Evolutionary conservation across 2,888 invertebrate species (phyloP).

Genomic region (Tiphia femorata): DNA sequence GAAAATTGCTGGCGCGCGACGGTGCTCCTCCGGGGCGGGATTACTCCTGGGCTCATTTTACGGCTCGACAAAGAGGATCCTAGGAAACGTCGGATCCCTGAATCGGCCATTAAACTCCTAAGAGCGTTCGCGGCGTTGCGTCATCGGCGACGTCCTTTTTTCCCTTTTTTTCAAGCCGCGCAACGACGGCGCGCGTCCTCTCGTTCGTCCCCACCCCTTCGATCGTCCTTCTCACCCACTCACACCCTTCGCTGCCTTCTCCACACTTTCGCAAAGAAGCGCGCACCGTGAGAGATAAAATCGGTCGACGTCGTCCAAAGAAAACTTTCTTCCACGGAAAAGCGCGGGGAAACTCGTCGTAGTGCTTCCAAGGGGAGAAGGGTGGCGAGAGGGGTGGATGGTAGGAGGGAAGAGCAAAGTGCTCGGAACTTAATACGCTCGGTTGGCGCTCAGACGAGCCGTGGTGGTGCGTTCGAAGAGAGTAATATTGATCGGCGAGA

Average conservation of each 20-base stretch:
- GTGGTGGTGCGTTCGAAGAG: constrained; percentile 60
- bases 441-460: constrained; percentile 50
- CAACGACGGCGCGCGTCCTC: background rate
- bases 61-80: background rate
- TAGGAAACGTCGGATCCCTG: background rate
- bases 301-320: constrained; percentile 24
- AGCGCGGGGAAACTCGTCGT: background rate
- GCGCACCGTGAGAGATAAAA: constrained; percentile 25
- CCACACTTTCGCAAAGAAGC: background rate
- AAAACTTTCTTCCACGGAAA: constrained; percentile 31
- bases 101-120: too few species aligned
- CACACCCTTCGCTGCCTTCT: background rate
- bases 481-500: constrained; percentile 67
- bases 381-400: background rate
- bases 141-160: background rate
- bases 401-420: too few species aligned
- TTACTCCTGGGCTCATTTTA: background rate
- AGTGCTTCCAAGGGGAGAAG: background rate
- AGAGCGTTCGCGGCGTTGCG: background rate
- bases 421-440: constrained; percentile 50
- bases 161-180: background rate
- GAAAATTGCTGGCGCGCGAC: too few species aligned
- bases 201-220: background rate
- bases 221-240: too few species aligned
- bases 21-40: too few species aligned